Evolutionary conservation across 2,888 invertebrate genomes (phyloP).

Genomic region (Aricia artaxerxes): DNA sequence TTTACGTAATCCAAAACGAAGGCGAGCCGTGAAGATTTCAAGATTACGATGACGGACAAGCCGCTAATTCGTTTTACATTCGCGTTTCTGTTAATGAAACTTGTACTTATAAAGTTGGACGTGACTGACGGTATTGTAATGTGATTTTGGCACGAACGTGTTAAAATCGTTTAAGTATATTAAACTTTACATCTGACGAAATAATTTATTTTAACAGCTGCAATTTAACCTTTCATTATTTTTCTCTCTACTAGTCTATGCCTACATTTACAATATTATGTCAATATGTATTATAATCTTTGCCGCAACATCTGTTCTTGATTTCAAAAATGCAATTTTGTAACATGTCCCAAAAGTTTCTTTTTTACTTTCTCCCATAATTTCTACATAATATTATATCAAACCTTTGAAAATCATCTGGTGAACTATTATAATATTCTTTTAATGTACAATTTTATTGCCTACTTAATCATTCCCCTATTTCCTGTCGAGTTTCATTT

Average conservation of each 20-base stretch:
- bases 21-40: constrained; percentile 41
- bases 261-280: background rate
- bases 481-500: constrained; percentile 21
- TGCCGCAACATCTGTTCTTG: too few relatives aligned
- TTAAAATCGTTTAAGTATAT: background rate
- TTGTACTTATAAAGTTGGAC: constrained; percentile 16
- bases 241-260: background rate
- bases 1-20: constrained; percentile 41
- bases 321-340: background rate
- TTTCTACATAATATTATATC: background rate
- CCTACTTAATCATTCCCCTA: constrained; percentile 13
- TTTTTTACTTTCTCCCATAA: background rate
- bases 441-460: constrained; percentile 14
- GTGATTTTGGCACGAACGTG: constrained; percentile 12
- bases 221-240: background rate
- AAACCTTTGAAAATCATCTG: background rate
- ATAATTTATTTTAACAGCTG: background rate
- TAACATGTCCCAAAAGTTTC: background rate
- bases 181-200: background rate
- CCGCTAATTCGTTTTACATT: constrained; percentile 30
- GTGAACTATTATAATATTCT: background rate
- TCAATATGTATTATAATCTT: too few relatives aligned
- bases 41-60: constrained; percentile 38
- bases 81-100: constrained; percentile 23
- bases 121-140: constrained; percentile 17